Conservation (phyloP, 2,888 invertebrate genomes). For the Amitus sp. region DNA sequence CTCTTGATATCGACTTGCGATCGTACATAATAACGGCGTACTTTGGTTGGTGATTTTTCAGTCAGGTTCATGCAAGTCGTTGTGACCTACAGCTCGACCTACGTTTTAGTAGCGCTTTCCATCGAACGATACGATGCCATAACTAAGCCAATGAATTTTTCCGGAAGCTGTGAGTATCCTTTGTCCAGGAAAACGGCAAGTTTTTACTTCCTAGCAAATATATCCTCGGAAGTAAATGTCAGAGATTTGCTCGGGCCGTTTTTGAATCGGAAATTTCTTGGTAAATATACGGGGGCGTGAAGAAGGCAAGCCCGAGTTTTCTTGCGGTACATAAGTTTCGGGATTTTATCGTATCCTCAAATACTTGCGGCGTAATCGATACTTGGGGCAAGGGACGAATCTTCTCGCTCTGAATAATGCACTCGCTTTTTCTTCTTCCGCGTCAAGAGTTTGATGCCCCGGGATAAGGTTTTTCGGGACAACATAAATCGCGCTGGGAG, state of each 20-base stretch:
- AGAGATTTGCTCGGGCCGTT: too few species aligned
- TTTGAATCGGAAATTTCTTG: too few species aligned
- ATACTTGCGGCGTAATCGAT: neutral
- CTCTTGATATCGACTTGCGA: too few species aligned
- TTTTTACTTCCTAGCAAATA: neutral
- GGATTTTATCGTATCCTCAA: neutral
- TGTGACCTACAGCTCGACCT: conserved; percentile 92
- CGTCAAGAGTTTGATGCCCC: neutral
- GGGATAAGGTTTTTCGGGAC: too few species aligned
- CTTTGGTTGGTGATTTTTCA: too few species aligned
- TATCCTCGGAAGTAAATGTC: too few species aligned
- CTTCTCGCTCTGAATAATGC: conserved; percentile 2
- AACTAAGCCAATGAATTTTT: conserved; percentile 94
- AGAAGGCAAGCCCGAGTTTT: too few species aligned
- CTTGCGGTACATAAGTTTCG: too few species aligned
- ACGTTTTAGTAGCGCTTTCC: conserved; percentile 90
- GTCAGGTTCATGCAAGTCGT: conserved; percentile 85
- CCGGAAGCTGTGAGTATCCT: conserved; percentile 86
- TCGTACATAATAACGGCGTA: too few species aligned
- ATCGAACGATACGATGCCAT: conserved; percentile 95
- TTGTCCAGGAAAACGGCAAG: neutral
- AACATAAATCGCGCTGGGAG: too few species aligned
- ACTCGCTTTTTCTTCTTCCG: neutral
- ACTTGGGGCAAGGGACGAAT: neutral
- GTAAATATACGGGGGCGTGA: too few species aligned